phyloP scores from a whole-genome alignment of 2,797 vertebrate species.

The Myiothlypis coronata region DNA sequence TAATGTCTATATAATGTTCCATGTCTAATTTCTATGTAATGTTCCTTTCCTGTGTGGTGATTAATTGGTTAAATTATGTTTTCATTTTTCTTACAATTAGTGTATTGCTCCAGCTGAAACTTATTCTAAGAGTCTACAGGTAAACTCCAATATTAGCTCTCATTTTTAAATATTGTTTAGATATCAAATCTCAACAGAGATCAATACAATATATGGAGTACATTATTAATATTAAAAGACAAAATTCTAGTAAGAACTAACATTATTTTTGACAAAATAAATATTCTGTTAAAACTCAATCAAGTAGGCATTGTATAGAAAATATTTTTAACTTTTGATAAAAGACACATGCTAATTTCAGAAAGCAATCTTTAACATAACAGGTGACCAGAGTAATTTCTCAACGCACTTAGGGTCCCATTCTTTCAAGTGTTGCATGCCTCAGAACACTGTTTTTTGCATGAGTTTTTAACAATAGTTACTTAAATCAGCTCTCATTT shows the following conservation, averaged over 20 bases:
- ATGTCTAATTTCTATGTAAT: neutral
- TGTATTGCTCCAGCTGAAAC: neutral
- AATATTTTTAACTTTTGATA: neutral
- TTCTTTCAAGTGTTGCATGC: neutral
- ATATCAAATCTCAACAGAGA: neutral
- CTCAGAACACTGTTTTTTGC: neutral
- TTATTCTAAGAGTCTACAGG: neutral
- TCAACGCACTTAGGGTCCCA: neutral
- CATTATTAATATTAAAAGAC: neutral
- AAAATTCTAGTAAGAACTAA: neutral
- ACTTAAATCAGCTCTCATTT: neutral
- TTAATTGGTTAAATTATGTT: neutral
- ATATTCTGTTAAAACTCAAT: constrained; percentile 14
- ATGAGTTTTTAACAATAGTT: neutral
- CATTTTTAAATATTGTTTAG: neutral
- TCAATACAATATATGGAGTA: neutral
- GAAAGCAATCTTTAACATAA: neutral
- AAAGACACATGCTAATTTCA: neutral
- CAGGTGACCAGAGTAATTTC: neutral
- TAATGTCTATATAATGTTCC: neutral
- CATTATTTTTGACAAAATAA: neutral
- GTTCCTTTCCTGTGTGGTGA: neutral
- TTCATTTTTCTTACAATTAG: neutral
- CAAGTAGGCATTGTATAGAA: neutral
- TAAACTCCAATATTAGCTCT: neutral